Conservation (phyloP, 2,113 vertebrate genomes). For the Brachyhypopomus occidentalis region DNA sequence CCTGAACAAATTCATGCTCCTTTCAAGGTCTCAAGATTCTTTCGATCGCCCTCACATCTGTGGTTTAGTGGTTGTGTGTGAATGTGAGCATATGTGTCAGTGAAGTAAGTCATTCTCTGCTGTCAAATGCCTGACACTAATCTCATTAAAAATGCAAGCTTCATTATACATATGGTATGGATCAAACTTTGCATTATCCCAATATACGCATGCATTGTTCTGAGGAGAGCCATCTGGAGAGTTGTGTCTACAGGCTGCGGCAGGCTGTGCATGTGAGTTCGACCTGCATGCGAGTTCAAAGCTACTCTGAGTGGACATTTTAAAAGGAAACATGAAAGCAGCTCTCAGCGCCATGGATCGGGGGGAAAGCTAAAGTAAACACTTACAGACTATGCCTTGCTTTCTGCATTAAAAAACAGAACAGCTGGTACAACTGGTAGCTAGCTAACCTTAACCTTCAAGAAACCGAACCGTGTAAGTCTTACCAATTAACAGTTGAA, state of each 20-base stretch:
- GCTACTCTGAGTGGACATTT: constrained; percentile 52
- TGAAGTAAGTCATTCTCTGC: constrained; percentile 41
- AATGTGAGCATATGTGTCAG: constrained; percentile 34
- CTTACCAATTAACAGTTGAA: constrained; percentile 1
- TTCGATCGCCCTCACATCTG: constrained; percentile 17
- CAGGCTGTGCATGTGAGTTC: constrained; percentile 41
- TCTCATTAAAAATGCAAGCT: constrained; percentile 54
- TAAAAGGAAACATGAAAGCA: constrained; percentile 72
- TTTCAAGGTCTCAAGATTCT: constrained; percentile 10
- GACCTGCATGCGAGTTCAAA: constrained; percentile 75
- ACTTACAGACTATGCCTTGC: constrained; percentile 56
- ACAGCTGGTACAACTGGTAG: constrained; percentile 21
- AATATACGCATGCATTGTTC: constrained; percentile 35
- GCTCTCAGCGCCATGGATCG: constrained; percentile 66
- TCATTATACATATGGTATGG: constrained; percentile 49
- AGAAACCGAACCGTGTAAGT: neutral
- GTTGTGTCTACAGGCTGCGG: constrained; percentile 47
- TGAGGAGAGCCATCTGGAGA: constrained; percentile 55
- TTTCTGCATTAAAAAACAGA: neutral
- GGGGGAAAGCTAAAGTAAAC: constrained; percentile 62
- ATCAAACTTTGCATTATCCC: constrained; percentile 44
- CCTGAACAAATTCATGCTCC: neutral
- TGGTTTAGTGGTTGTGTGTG: constrained; percentile 33
- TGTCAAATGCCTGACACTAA: constrained; percentile 59
- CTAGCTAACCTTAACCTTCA: neutral